Conservation (phyloP, 2,113 vertebrate genomes). For the Halcyon malimbica region DNA sequence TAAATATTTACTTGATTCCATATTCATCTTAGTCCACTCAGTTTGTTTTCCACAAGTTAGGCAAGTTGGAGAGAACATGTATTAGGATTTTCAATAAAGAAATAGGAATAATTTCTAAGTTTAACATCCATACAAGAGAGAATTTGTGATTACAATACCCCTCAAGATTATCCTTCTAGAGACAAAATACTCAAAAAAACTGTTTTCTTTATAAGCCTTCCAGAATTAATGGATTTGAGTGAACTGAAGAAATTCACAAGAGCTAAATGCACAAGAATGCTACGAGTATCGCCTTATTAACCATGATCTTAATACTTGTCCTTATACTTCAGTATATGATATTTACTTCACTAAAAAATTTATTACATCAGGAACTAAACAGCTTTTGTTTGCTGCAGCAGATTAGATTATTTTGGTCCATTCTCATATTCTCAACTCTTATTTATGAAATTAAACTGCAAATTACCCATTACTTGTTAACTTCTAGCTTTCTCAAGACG, state of each 20-base stretch:
- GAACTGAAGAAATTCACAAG: not conserved
- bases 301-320: not conserved
- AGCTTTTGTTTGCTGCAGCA: not conserved
- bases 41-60: not conserved
- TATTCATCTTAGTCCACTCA: not conserved
- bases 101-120: not conserved
- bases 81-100: not conserved
- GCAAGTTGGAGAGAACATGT: not conserved
- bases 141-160: fast-evolving
- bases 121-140: not conserved
- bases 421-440: not conserved
- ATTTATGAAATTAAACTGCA: not conserved
- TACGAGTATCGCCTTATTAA: not conserved
- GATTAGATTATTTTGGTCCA: not conserved
- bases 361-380: not conserved
- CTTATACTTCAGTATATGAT: fast-evolving
- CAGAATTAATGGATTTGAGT: not conserved
- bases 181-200: not conserved
- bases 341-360: not conserved
- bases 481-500: not conserved
- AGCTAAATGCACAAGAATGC: not conserved
- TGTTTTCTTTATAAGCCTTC: not conserved
- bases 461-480: not conserved
- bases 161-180: not conserved
- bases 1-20: not conserved